Evolutionary conservation across 1,140 invertebrate species (phyloP).

Genomic region (Elysia chlorotica): DNA sequence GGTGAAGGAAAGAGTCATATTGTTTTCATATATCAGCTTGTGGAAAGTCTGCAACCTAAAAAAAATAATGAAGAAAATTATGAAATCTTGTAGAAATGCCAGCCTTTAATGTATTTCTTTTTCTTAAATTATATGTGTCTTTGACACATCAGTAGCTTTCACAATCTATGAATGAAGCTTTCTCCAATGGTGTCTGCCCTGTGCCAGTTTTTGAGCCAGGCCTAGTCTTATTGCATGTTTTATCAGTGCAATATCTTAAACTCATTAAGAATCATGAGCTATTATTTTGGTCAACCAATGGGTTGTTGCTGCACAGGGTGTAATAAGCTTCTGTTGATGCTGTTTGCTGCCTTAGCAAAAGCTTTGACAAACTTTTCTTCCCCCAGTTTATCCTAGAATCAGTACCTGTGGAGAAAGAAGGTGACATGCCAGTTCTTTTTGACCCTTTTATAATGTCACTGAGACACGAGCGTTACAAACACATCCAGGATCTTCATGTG

Average conservation of each 20-base stretch:
- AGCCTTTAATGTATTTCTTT: too few species aligned
- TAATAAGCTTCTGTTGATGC: not conserved
- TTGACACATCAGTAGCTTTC: too few species aligned
- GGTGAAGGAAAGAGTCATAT: conserved; percentile 22
- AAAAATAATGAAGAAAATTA: too few species aligned
- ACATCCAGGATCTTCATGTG: conserved; percentile 51
- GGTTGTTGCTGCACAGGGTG: not conserved
- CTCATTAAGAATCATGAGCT: not conserved
- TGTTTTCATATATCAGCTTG: too few species aligned
- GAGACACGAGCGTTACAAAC: conserved; percentile 50
- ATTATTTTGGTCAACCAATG: not conserved
- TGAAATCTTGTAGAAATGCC: too few species aligned
- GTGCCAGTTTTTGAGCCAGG: too few species aligned
- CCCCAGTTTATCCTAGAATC: conserved; percentile 57
- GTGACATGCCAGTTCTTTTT: conserved; percentile 47
- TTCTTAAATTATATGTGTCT: too few species aligned
- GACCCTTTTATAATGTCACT: conserved; percentile 50
- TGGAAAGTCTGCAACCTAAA: too few species aligned
- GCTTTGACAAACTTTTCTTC: not conserved
- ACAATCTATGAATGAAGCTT: too few species aligned
- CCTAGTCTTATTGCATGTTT: not conserved
- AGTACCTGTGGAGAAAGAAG: conserved; percentile 37
- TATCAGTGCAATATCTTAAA: not conserved
- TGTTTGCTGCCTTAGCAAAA: not conserved
- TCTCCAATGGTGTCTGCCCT: too few species aligned